Evolutionary conservation across 2,113 vertebrate genomes (phyloP).

Genomic region (Hyperopisus bebe): DNA sequence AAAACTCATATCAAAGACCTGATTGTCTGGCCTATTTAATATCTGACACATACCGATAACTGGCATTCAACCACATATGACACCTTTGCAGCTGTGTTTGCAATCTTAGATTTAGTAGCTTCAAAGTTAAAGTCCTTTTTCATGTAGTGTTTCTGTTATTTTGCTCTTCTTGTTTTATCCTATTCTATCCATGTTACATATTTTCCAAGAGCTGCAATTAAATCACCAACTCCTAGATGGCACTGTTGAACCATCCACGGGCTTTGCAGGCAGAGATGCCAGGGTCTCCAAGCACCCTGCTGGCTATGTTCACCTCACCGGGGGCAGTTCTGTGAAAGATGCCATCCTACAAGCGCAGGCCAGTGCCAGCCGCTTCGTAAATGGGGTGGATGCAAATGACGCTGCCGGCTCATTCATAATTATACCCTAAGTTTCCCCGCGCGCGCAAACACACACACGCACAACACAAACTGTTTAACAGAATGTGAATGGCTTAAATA

Average conservation of each 20-base stretch:
- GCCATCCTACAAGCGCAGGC: constrained; percentile 39
- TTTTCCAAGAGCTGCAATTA: constrained; percentile 19
- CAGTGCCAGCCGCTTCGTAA: constrained; percentile 56
- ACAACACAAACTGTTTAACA: constrained; percentile 43
- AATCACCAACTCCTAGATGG: constrained; percentile 36
- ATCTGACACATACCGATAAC: neutral
- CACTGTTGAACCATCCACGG: constrained; percentile 33
- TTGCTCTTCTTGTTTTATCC: too few species aligned
- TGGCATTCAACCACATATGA: neutral
- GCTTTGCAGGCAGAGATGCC: constrained; percentile 13
- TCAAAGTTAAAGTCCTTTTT: neutral
- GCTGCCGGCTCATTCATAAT: constrained; percentile 54
- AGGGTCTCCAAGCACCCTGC: constrained; percentile 20
- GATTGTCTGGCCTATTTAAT: neutral
- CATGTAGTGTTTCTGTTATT: neutral
- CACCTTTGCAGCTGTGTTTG: neutral
- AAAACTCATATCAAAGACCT: neutral
- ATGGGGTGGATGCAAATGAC: constrained; percentile 48
- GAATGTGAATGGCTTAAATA: constrained; percentile 38
- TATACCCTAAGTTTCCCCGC: constrained; percentile 39
- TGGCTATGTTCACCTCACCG: constrained; percentile 47
- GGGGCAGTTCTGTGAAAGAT: constrained; percentile 52
- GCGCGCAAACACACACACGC: neutral
- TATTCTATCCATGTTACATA: too few species aligned
- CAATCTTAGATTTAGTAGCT: neutral